Percentiles rank a stretch among this genome's conserved stretches.
These are phyloP conservation scores for Dasyurus viverrinus DNA, from an alignment of 2,113 vertebrate genomes.

Conservation along the genomic window DNA sequence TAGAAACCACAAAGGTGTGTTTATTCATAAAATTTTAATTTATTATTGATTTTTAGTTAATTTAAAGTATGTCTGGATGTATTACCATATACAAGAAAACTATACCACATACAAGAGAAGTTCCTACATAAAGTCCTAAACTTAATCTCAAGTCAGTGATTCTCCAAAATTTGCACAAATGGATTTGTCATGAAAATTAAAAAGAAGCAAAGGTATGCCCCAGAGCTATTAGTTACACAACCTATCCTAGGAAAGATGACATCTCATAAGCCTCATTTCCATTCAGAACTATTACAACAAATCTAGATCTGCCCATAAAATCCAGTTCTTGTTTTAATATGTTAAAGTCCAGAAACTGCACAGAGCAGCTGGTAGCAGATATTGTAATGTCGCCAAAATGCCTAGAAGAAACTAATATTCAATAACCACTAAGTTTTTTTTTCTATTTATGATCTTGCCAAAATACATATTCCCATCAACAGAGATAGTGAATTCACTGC, in stretches of 20 bases:
- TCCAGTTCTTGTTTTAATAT: background rate
- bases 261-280: conserved; percentile 10
- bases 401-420: conserved; percentile 3
- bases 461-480: conserved; percentile 5
- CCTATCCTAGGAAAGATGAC: conserved; percentile 24
- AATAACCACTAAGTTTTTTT: background rate
- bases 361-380: conserved; percentile 32
- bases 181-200: conserved; percentile 35
- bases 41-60: background rate
- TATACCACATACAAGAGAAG: background rate
- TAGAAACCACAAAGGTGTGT: background rate
- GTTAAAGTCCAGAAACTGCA: conserved; percentile 21
- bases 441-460: conserved; percentile 2
- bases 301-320: conserved; percentile 11
- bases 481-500: background rate
- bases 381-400: background rate
- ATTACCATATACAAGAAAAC: background rate
- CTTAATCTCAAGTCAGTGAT: conserved; percentile 24
- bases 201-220: conserved; percentile 14
- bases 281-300: background rate
- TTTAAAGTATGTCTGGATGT: background rate
- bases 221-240: conserved; percentile 13
- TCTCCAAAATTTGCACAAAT: conserved; percentile 36
- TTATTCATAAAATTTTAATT: background rate
- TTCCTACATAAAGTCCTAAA: background rate